Base-by-base conservation (phyloP, 2,888 invertebrate species). In the Lepidocyrtoides sp. region DNA sequence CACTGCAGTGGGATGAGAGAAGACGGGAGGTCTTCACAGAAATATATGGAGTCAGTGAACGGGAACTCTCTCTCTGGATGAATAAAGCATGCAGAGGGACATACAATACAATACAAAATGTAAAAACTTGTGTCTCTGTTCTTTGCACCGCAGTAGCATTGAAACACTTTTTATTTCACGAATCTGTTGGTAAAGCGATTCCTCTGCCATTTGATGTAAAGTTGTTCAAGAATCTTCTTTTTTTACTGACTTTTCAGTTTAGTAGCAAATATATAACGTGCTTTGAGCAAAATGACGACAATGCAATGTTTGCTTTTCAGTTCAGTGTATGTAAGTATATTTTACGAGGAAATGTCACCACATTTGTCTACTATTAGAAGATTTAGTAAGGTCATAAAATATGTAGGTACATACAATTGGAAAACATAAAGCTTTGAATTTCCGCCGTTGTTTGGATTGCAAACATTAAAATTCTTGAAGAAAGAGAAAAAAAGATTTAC, bases 21-120 rank as follows among this genome's bases (percentile, higher is more conserved):
- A 69, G 88, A 88, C 88, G 88, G 87, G 88, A 88, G 88, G 88
- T 88, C 88, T 32, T 57, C 81, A 66, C 77, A 77, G n/a, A 75
- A 86, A 75, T 86, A 86, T 75, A 66, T 69, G 48, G 48, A 88
- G 69, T 77, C 66, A 81, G 48, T 81, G 88, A 81, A 81, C 81
- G 44, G 44, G 44, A 72, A 72, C 41, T 2, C n/a, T n/a, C n/a
- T n/a, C n/a, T n/a, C n/a, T n/a, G n/a, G n/a, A 60, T 20, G 60
- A 60, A 60, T 26, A 60, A 60, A 20, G 69, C 69, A 10, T 36
- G 14, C 29, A 69, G 8, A 36, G 23, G 26, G 26, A 26, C 26
- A 60, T 26, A 60, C 2, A 60, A 17, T 23, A 60, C 60, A 0
- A 60, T 26, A 57, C 17, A 57, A 2, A 3, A 20, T 20, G 57